Evolutionary conservation across 2,113 vertebrate species (phyloP).

Genomic region (Cercopithecus mona): DNA sequence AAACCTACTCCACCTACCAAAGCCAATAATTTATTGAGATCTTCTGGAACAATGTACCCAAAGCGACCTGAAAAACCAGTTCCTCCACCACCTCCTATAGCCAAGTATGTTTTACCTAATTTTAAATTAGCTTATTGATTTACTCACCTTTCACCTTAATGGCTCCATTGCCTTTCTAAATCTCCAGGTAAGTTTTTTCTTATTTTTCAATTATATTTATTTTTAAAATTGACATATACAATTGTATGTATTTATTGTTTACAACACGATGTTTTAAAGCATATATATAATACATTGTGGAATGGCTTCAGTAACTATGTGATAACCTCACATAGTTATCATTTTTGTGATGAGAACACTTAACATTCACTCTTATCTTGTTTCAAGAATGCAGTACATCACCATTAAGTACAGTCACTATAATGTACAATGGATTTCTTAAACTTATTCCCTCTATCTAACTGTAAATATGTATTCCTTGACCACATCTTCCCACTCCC

Average conservation of each 20-base stretch:
- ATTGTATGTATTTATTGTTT: neutral
- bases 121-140: constrained; percentile 33
- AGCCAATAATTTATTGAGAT: constrained; percentile 83
- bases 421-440: neutral
- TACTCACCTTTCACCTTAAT: neutral
- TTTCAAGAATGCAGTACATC: neutral
- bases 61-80: constrained; percentile 94
- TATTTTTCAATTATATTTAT: neutral
- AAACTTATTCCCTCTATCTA: neutral
- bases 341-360: neutral
- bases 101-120: constrained; percentile 86
- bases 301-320: neutral
- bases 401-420: neutral
- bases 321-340: neutral
- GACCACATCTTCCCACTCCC: neutral
- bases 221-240: neutral
- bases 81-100: constrained; percentile 82
- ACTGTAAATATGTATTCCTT: neutral
- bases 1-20: constrained; percentile 93
- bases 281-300: neutral
- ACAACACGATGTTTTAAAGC: neutral
- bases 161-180: neutral
- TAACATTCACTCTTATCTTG: neutral
- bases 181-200: constrained; percentile 16
- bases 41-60: constrained; percentile 82